These are phyloP conservation scores for Heliconius charithonia DNA, from an alignment of 2,888 invertebrate species.

Conservation along the genomic window DNA sequence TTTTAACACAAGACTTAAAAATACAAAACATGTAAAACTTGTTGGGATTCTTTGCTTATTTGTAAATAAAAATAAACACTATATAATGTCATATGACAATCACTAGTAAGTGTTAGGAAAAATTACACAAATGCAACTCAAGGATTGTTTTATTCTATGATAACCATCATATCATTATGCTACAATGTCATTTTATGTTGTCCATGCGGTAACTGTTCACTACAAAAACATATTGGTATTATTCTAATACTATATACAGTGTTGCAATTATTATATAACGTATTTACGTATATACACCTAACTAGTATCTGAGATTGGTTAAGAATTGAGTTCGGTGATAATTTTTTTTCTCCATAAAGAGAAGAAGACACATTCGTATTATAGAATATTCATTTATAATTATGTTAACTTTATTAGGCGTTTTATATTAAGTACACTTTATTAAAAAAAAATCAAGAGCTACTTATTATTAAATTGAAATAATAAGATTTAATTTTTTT, in stretches of 20 bases:
- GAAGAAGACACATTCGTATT: too few species aligned
- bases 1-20: not conserved
- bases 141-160: constrained; percentile 1
- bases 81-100: not conserved
- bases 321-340: too few species aligned
- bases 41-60: not conserved
- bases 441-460: too few species aligned
- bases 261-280: too few species aligned
- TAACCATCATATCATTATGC: constrained; percentile 11
- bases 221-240: not conserved
- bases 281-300: too few species aligned
- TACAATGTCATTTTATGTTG: not conserved
- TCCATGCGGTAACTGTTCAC: not conserved
- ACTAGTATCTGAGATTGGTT: too few species aligned
- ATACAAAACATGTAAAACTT: not conserved
- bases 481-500: too few species aligned
- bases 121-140: constrained; percentile 11
- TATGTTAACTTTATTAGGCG: too few species aligned
- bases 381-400: too few species aligned
- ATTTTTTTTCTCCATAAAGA: too few species aligned
- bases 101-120: not conserved
- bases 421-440: too few species aligned
- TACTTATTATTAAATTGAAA: too few species aligned
- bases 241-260: not conserved
- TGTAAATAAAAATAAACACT: not conserved